Percentiles rank a stretch among this genome's conserved stretches.
These are phyloP conservation scores for Busseola fusca DNA, from an alignment of 2,888 invertebrate genomes.

Conservation along the genomic window DNA sequence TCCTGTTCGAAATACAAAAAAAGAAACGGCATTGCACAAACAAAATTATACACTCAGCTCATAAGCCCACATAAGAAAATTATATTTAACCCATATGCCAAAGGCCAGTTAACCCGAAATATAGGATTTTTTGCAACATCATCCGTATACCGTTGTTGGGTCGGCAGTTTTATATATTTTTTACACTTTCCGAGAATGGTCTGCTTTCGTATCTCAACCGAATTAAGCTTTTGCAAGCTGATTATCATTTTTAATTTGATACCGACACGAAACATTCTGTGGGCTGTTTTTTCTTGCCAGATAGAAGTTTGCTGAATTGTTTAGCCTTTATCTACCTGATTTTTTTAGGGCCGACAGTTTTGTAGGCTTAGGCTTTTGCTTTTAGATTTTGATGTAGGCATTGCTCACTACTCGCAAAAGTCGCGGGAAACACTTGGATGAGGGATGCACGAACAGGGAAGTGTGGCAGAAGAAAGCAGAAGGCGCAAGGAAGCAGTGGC, in stretches of 20 bases:
- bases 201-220: slow-evolving; percentile 68
- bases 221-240: slow-evolving; percentile 76
- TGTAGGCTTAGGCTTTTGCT: slow-evolving; percentile 8
- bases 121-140: slow-evolving; percentile 71
- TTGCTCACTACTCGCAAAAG: not conserved
- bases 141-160: slow-evolving; percentile 68
- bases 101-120: slow-evolving; percentile 56
- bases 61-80: slow-evolving; percentile 57
- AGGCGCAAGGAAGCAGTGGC: too few species aligned
- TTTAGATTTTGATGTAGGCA: not conserved
- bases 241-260: slow-evolving; percentile 79
- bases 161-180: slow-evolving; percentile 72
- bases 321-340: slow-evolving; percentile 46
- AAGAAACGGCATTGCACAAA: slow-evolving; percentile 37
- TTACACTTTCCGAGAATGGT: slow-evolving; percentile 71
- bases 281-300: slow-evolving; percentile 46
- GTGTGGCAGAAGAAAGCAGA: too few species aligned
- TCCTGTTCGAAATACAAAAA: slow-evolving; percentile 31
- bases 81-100: slow-evolving; percentile 58
- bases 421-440: not conserved
- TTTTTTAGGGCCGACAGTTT: slow-evolving; percentile 29
- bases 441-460: too few species aligned
- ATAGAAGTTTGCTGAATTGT: slow-evolving; percentile 37
- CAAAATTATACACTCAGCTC: slow-evolving; percentile 53
- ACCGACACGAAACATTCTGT: slow-evolving; percentile 70